Conservation (phyloP, 2,888 invertebrate genomes). For the Habrosyne pyritoides region DNA sequence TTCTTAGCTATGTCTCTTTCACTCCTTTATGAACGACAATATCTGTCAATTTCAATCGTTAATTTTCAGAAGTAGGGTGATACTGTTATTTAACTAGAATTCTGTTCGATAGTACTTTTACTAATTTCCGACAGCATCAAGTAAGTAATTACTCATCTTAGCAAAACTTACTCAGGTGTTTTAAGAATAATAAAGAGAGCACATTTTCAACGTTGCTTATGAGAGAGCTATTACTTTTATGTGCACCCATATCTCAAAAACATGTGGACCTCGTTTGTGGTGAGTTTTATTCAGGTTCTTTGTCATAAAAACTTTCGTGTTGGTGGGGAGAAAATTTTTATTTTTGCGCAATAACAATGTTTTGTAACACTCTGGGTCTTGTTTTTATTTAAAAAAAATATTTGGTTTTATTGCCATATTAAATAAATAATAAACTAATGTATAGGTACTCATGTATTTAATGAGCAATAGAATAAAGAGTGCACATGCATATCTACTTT, state of each 20-base stretch:
- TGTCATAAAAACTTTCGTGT: conserved; percentile 5
- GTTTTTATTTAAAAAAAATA: too few species aligned
- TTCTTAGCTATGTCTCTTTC: conserved; percentile 54
- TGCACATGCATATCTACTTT: too few species aligned
- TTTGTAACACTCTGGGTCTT: neutral
- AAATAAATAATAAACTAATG: too few species aligned
- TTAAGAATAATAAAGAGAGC: neutral
- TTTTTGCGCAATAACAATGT: neutral
- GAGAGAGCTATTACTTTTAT: conserved; percentile 8
- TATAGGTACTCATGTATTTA: too few species aligned
- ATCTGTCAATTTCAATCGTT: conserved; percentile 16
- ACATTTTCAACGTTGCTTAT: conserved; percentile 6
- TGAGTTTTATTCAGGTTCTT: neutral
- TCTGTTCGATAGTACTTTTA: too few species aligned
- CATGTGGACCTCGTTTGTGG: conserved; percentile 6
- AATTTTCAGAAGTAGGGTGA: neutral
- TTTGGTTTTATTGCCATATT: too few species aligned
- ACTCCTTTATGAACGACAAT: conserved; percentile 24
- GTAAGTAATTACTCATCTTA: neutral
- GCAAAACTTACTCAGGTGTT: conserved; percentile 6
- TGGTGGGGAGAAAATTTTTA: neutral
- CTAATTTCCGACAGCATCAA: neutral
- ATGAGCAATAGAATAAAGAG: too few species aligned
- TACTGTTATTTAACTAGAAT: too few species aligned
- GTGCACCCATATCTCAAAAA: conserved; percentile 8